Evolutionary conservation across 2,888 invertebrate species (phyloP), one percentile per base, ranked within the genome.

Genomic region (Drosophila crucigera): DNA sequence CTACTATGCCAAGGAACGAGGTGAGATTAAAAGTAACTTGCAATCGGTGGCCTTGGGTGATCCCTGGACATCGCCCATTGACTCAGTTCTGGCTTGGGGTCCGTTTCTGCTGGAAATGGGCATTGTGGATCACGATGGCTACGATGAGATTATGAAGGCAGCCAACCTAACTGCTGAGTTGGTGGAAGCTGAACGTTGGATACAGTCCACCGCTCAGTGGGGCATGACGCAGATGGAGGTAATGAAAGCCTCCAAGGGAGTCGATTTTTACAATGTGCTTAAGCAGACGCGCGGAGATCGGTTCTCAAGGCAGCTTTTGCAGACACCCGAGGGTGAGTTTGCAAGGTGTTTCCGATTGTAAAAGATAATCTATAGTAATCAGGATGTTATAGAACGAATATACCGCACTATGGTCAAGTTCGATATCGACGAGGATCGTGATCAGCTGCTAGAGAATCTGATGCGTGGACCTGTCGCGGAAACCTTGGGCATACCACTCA

Each of bases 31-130:
- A 43, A 96, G 95, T 39, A 96, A 97, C 82, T 94, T 98, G 61
- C 94, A 94, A 83, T 98, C 98, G 1, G 95, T 98, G 30, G 96
- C 96, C 0, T 94, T 98, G 92, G 98, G 98, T 0, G 98, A 98
- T 92, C 96, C 98, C 0, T 98, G 98, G 98, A 97, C 98, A 71
- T 96, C 97, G 7, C 97, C 98, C 0, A 95, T 97, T 61, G 97
- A 98, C 91, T 96, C 96, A 1, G 96, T 97, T 0, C 93, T 96
- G 33, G 96, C 96, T 0, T 98, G 98, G 98, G 97, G 96, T 1
- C 96, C 96, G 0, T 95, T 96, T 81, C 94, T 98, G 11, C 94
- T 96, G 35, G 94, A 96, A 19, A 95, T 96, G 86, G 96, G 96
- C 4, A 94, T 97, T 68, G 95, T 97, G 16, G 97, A 97, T 91